These are phyloP conservation scores for Aspidiotus destructor DNA, from an alignment of 2,888 invertebrate genomes.

Conservation along the genomic window DNA sequence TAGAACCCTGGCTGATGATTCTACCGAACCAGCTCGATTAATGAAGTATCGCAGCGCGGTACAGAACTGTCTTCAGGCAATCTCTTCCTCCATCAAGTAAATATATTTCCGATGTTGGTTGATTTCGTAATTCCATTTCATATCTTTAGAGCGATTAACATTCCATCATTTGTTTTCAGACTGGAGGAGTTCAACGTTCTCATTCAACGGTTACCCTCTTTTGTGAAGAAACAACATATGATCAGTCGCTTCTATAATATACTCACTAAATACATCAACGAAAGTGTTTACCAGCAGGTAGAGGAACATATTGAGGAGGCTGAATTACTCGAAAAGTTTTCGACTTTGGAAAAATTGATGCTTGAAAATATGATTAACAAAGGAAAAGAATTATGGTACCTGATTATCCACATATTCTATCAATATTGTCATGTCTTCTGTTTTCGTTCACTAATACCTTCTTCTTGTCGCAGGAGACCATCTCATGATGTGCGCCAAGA, in stretches of 20 bases:
- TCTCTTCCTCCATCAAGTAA: neutral
- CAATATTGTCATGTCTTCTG: neutral
- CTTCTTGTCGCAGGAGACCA: conserved; percentile 6
- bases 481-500: conserved; percentile 8
- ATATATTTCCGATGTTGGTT: neutral
- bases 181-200: neutral
- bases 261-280: conserved; percentile 1
- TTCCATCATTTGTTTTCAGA: neutral
- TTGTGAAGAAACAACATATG: neutral
- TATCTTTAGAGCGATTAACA: neutral
- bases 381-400: conserved; percentile 5
- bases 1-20: too few species aligned
- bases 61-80: neutral
- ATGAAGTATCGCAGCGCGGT: neutral
- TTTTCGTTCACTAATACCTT: neutral
- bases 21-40: neutral
- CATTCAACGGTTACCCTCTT: neutral
- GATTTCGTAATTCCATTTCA: neutral
- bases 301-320: conserved; percentile 14
- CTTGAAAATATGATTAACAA: neutral
- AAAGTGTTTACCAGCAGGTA: neutral
- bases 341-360: conserved; percentile 10
- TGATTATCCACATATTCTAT: neutral
- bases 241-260: neutral
- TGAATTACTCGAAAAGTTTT: conserved; percentile 9